phyloP scores from a whole-genome alignment of 2,888 invertebrate genomes.

The Drosophila nr. perissopoda region DNA sequence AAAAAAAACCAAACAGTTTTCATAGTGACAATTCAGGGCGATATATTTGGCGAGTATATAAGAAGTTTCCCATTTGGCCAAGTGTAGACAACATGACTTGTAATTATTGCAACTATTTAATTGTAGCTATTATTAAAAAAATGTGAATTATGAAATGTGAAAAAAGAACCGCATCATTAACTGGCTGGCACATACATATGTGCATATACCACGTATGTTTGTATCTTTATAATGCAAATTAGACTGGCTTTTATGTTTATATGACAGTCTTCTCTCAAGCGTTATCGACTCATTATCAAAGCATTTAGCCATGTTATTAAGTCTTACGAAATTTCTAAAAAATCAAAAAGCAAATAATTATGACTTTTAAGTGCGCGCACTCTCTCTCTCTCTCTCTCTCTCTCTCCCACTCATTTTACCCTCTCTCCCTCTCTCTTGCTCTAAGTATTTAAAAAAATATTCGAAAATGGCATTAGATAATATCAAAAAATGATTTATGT shows the following conservation, averaged over 20 bases:
- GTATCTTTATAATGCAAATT: conserved; percentile 17
- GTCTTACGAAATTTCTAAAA: background rate
- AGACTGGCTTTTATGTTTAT: conserved; percentile 5
- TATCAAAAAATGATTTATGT: background rate
- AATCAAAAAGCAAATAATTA: background rate
- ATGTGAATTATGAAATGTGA: conserved; percentile 11
- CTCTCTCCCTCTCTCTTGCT: background rate
- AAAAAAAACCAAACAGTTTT: background rate
- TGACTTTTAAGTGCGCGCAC: background rate
- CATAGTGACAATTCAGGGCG: background rate
- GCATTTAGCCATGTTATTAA: conserved; percentile 12
- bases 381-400: too few relatives aligned
- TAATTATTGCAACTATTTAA: conserved; percentile 7
- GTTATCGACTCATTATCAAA: conserved; percentile 24
- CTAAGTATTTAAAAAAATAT: background rate
- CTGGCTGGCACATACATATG: conserved; percentile 27
- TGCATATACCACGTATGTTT: background rate
- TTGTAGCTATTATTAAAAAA: conserved; percentile 18
- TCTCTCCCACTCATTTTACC: background rate
- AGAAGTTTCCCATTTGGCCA: background rate
- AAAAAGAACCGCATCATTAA: conserved; percentile 42
- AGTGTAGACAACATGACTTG: conserved; percentile 10
- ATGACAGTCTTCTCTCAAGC: conserved; percentile 17
- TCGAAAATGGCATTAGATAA: background rate
- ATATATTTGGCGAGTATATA: background rate